Percentiles rank a stretch among this genome's conserved stretches.
These are phyloP conservation scores for Crypturellus undulatus DNA, from an alignment of 2,113 vertebrate genomes.

Conservation along the genomic window DNA sequence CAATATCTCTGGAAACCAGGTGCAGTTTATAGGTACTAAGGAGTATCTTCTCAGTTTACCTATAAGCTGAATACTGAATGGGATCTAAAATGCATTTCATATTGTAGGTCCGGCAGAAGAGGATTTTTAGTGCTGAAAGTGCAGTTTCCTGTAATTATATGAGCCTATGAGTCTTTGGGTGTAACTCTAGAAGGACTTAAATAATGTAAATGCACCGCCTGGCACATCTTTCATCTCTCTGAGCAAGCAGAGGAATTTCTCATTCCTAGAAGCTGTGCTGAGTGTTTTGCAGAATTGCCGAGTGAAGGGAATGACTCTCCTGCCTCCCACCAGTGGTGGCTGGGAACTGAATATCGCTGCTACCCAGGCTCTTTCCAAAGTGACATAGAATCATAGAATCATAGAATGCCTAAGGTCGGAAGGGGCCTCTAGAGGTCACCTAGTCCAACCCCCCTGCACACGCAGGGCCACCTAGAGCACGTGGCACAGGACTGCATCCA, in stretches of 20 bases:
- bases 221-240: not conserved
- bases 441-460: too few relatives aligned
- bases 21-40: not conserved
- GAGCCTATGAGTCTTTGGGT: not conserved
- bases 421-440: too few relatives aligned
- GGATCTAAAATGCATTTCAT: not conserved
- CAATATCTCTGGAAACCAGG: not conserved
- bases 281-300: not conserved
- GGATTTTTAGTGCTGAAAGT: not conserved
- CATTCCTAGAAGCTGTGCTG: not conserved
- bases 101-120: not conserved
- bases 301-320: not conserved
- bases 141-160: not conserved
- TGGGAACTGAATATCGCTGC: not conserved
- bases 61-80: not conserved
- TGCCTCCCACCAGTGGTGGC: accelerated
- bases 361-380: not conserved
- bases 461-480: too few relatives aligned
- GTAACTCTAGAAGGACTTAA: not conserved
- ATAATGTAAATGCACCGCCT: not conserved
- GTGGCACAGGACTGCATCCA: too few relatives aligned
- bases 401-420: too few relatives aligned
- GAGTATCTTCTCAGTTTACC: not conserved
- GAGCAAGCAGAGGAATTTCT: not conserved
- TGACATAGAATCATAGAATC: too few relatives aligned